These are phyloP conservation scores for Anastrepha ludens DNA, from an alignment of 1,140 invertebrate species.

Conservation along the genomic window DNA sequence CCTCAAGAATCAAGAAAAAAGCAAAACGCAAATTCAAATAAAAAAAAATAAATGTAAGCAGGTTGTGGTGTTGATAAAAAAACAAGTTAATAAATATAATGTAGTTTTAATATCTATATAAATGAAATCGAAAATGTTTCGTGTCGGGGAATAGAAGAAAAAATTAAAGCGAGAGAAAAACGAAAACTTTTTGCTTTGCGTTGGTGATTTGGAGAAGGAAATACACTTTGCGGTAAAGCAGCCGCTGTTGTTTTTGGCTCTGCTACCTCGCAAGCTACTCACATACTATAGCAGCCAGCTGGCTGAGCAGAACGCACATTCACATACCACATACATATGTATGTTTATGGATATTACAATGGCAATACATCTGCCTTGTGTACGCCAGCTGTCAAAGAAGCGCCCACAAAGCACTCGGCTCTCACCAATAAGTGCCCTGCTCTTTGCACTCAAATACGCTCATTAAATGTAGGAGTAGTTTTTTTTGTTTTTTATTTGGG, in stretches of 20 bases:
- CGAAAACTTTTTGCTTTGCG: too few species aligned
- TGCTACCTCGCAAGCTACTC: too few species aligned
- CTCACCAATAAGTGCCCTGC: neutral
- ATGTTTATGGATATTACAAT: neutral
- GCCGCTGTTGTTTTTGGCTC: too few species aligned
- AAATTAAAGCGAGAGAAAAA: neutral
- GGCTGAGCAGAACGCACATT: too few species aligned
- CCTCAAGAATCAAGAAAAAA: neutral
- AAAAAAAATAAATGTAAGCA: conserved; percentile 19
- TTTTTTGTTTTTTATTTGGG: neutral
- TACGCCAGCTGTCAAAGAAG: conserved; percentile 19
- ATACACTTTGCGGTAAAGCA: too few species aligned
- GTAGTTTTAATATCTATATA: neutral
- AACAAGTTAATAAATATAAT: neutral
- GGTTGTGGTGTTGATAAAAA: neutral
- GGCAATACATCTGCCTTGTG: neutral
- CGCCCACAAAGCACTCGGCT: conserved; percentile 8
- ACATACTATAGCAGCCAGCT: too few species aligned
- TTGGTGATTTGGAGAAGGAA: too few species aligned
- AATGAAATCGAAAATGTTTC: conserved; percentile 4
- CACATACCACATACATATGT: neutral
- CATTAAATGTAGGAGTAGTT: neutral
- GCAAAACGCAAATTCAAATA: conserved; percentile 21
- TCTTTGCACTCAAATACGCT: neutral
- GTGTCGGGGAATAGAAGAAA: neutral